phyloP scores from a whole-genome alignment of 2,113 vertebrate genomes.

The Tenrec ecaudatus region DNA sequence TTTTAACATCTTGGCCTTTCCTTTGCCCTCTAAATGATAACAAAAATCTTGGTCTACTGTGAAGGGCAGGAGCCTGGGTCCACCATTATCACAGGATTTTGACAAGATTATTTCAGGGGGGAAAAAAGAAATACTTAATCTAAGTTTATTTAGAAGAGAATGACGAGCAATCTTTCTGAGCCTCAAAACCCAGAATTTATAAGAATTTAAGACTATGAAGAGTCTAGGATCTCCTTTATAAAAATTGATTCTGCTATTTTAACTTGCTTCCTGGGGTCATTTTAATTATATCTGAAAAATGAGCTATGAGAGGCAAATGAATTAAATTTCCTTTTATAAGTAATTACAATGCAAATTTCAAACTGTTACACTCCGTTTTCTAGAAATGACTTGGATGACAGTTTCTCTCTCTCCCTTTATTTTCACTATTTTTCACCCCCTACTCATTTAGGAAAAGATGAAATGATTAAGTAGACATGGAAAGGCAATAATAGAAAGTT shows the following conservation, averaged over 20 bases:
- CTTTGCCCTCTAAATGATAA: neutral
- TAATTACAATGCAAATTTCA: constrained; percentile 86
- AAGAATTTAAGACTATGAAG: constrained; percentile 59
- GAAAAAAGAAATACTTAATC: neutral
- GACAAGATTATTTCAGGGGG: neutral
- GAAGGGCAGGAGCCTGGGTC: neutral
- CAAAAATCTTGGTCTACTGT: neutral
- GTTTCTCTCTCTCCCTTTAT: constrained; percentile 53
- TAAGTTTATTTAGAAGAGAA: constrained; percentile 60
- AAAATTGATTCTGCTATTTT: constrained; percentile 79
- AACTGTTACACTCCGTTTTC: constrained; percentile 74
- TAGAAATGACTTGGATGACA: constrained; percentile 73
- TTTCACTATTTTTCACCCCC: constrained; percentile 44
- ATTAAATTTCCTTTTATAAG: constrained; percentile 80
- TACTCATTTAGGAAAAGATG: constrained; percentile 74
- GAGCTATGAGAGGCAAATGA: constrained; percentile 81
- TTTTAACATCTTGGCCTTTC: neutral
- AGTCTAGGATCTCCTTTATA: constrained; percentile 69
- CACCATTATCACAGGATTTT: neutral
- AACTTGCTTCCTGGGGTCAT: constrained; percentile 82
- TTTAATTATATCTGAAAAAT: constrained; percentile 87
- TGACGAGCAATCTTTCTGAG: constrained; percentile 52
- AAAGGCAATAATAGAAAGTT: constrained; percentile 78
- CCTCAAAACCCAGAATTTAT: constrained; percentile 57
- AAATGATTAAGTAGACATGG: constrained; percentile 73